Evolutionary conservation across 2,113 vertebrate genomes (phyloP).

Genomic region (Sarotherodon lohbergeri): DNA sequence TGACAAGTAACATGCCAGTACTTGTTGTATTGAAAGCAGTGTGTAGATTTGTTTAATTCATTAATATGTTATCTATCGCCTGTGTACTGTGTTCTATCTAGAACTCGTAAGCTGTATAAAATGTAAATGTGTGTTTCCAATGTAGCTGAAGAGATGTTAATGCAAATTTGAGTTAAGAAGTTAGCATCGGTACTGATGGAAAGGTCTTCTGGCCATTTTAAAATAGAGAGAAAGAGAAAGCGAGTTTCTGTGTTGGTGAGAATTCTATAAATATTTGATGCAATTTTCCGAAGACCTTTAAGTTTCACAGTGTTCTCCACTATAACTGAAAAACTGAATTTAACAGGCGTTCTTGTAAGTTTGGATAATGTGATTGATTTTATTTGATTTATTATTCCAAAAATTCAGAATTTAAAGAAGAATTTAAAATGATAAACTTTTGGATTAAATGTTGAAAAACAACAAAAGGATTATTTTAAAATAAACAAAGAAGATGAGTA

Average conservation of each 20-base stretch:
- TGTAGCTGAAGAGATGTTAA: neutral
- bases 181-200: neutral
- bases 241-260: neutral
- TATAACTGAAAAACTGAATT: neutral
- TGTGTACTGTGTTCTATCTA: neutral
- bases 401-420: neutral
- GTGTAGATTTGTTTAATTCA: neutral
- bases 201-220: neutral
- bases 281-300: neutral
- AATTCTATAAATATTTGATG: neutral
- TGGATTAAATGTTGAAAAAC: neutral
- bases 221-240: neutral
- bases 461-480: neutral
- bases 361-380: neutral
- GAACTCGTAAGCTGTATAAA: neutral
- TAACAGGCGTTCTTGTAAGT: neutral
- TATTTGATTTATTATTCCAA: neutral
- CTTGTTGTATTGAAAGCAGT: neutral
- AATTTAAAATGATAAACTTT: neutral
- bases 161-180: neutral
- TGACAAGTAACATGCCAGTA: neutral
- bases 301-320: neutral
- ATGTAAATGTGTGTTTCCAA: no score
- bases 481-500: neutral
- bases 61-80: fast-evolving